These are phyloP conservation scores for Drosophila repleta DNA, from an alignment of 1,140 invertebrate species.

Conservation along the genomic window DNA sequence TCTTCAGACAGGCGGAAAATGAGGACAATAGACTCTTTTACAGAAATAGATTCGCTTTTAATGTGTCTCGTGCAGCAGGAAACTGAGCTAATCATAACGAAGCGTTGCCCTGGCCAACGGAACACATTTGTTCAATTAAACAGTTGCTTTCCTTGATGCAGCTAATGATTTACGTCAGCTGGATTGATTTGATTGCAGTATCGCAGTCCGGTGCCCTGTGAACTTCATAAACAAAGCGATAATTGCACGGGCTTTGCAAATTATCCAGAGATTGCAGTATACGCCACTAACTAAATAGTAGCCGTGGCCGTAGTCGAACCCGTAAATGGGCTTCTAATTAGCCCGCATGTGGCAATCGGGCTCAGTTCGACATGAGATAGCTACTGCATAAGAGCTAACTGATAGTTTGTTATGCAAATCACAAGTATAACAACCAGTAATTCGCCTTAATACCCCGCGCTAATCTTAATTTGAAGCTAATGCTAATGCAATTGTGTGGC, in stretches of 20 bases:
- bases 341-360: constrained; percentile 8
- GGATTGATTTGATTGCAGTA: not conserved
- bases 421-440: constrained; percentile 9
- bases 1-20: too few species aligned
- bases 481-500: not conserved
- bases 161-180: constrained; percentile 10
- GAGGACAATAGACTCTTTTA: too few species aligned
- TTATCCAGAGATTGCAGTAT: constrained; percentile 3
- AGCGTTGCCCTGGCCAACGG: not conserved
- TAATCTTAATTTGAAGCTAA: constrained; percentile 4
- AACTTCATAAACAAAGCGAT: constrained; percentile 8
- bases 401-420: constrained; percentile 28
- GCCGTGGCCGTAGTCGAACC: constrained; percentile 6
- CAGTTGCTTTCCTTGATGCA: not conserved
- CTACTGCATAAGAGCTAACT: not conserved
- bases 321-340: constrained; percentile 9
- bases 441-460: constrained; percentile 4
- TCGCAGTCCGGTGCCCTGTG: not conserved
- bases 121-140: constrained; percentile 7
- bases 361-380: not conserved
- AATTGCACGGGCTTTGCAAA: constrained; percentile 10
- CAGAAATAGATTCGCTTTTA: not conserved
- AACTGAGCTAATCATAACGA: constrained; percentile 11
- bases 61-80: constrained; percentile 6
- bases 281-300: constrained; percentile 7